Percentiles rank a stretch among this genome's conserved stretches.
Evolutionary conservation across 2,797 vertebrate genomes (phyloP).

Genomic region (Danio jaintianensis): DNA sequence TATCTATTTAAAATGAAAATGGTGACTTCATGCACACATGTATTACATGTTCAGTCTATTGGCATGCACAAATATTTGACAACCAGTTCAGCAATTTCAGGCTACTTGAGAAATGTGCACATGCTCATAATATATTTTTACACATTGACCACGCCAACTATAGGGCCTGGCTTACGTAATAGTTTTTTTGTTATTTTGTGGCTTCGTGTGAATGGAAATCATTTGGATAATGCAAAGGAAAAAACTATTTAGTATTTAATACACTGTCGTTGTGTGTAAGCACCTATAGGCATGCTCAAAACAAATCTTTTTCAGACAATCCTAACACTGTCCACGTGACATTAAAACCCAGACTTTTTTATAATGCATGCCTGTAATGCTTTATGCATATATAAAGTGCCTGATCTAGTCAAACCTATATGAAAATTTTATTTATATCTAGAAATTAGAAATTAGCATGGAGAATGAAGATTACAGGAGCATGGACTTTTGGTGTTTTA

Average conservation of each 20-base stretch:
- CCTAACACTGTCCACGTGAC: not conserved
- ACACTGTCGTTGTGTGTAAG: not conserved
- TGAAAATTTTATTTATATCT: constrained; percentile 17
- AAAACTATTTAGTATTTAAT: not conserved
- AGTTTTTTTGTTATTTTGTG: no score
- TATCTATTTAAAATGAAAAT: no score
- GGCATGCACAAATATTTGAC: no score
- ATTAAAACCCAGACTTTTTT: constrained; percentile 17
- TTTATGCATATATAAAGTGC: constrained; percentile 49
- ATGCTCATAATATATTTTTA: no score
- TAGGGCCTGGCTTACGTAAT: no score
- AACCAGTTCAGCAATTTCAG: no score
- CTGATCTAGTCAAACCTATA: constrained; percentile 33
- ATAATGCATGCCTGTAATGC: constrained; percentile 47
- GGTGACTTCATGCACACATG: no score
- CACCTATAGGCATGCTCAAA: not conserved
- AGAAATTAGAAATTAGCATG: constrained; percentile 33
- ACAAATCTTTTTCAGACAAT: not conserved
- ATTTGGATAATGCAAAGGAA: no score
- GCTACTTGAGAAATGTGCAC: no score
- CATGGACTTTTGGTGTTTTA: constrained; percentile 16
- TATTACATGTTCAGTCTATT: no score
- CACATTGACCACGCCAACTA: no score
- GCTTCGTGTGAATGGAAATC: no score
- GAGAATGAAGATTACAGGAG: constrained; percentile 24